Evolutionary conservation across 2,113 vertebrate species (phyloP).

Genomic region (Tretioscincus oriximinensis): DNA sequence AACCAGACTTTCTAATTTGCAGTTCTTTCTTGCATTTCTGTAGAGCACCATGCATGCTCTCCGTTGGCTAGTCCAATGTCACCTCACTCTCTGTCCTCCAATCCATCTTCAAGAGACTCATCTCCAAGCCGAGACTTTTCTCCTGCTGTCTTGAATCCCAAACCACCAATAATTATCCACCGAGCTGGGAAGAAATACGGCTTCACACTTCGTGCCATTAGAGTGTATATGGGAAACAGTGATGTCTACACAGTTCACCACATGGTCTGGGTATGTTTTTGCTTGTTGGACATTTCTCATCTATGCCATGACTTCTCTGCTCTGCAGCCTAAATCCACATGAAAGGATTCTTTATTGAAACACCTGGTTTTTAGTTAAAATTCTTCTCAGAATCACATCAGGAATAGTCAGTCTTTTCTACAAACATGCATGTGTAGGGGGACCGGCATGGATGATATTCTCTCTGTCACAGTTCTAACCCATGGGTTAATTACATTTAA

Average conservation of each 20-base stretch:
- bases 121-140: constrained; percentile 94
- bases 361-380: background rate
- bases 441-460: constrained; percentile 23
- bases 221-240: constrained; percentile 96
- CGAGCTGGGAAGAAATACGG: constrained; percentile 95
- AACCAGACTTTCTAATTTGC: constrained; percentile 50
- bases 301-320: background rate
- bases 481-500: constrained; percentile 29
- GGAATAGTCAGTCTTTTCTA: background rate
- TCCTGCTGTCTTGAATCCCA: constrained; percentile 80
- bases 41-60: constrained; percentile 92
- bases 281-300: constrained; percentile 10
- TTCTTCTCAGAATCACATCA: background rate
- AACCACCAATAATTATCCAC: constrained; percentile 91
- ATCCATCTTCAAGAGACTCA: constrained; percentile 95
- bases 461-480: constrained; percentile 39
- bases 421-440: constrained; percentile 36
- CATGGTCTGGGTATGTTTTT: constrained; percentile 92
- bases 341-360: background rate
- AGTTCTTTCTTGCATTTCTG: constrained; percentile 58
- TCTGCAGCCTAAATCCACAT: background rate
- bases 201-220: constrained; percentile 94
- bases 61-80: constrained; percentile 98
- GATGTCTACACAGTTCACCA: constrained; percentile 97
- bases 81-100: constrained; percentile 94